Evolutionary conservation across 64 coral and sea anemone species (phyloP), one percentile per base, ranked within the genome.

Genomic region (Anthopleura sola): DNA sequence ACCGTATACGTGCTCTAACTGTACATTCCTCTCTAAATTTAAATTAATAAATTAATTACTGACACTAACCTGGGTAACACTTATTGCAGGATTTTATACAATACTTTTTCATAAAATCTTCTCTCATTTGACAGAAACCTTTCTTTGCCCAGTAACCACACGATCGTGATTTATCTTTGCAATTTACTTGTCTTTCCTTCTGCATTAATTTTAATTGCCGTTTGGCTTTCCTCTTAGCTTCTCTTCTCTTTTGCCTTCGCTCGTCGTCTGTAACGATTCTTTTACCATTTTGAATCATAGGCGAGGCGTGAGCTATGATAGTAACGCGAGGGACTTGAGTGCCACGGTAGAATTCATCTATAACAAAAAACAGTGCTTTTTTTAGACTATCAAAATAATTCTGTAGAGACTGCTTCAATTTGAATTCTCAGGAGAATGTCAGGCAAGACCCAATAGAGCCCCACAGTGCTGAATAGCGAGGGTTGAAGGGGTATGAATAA

Each of bases 51-150:
- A 8, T 44, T 8, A 6, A 64, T 26, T 20, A 21, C 47, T 49
- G 34, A 36, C 9, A 46, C 90, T 83, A 36, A 92, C 90, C 57
- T 82, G 33, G 87, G 53, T 95, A 81, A 84, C 93, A 95, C 75
- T 78, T 55, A 0, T 74, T 37, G 84, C 93, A 95, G 58, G 89
- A 88, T 44, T 88, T 91, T 74, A 64, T 91, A 51, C 93, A 95
- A 78, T 95, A 75, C 5, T 88, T 85, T 16, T 60, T 36, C 93
- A 95, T 95, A 49, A 91, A 75, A 40, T 91, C 89, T 40, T 89
- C 86, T 47, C 93, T 47, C 5, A 75, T 88, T 64, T 88, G 51
- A 60, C 93, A 95, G 54, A 85, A 95, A 13, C 93, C 93, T 21
- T 39, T 57, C 88, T 60, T 51, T 13, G 86, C 89, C 93, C 89